A percentile compares a stretch with the other conserved stretches of the same genome.
Evolutionary conservation across 2,113 vertebrate species (phyloP).

Genomic region (Petrocephalus microphthalmus): DNA sequence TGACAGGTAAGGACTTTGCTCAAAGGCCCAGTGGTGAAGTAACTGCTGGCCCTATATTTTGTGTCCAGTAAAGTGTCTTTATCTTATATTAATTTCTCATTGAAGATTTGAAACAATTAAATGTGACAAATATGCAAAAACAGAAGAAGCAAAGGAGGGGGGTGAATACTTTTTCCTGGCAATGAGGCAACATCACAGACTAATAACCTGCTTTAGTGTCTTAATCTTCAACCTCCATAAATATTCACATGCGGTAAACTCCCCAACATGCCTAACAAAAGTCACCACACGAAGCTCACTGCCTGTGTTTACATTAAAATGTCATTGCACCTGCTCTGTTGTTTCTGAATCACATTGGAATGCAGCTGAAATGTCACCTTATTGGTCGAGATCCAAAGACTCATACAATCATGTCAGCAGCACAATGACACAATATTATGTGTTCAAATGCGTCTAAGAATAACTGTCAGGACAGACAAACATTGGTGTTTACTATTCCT

Average conservation of each 20-base stretch:
- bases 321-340: background rate
- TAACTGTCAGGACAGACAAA: background rate
- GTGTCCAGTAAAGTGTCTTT: background rate
- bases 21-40: too few species aligned
- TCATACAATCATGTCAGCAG: too few species aligned
- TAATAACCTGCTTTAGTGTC: too few species aligned
- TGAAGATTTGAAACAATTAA: background rate
- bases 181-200: background rate
- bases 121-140: background rate
- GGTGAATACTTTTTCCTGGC: background rate
- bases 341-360: background rate
- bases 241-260: background rate
- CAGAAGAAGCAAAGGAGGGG: background rate
- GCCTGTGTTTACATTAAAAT: background rate
- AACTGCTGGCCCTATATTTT: too few species aligned
- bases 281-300: background rate
- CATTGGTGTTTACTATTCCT: too few species aligned
- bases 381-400: background rate
- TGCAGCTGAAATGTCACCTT: background rate
- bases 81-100: background rate
- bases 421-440: background rate
- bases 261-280: background rate
- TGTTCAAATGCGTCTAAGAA: background rate
- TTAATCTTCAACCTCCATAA: too few species aligned
- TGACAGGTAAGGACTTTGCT: too few species aligned